Base-by-base conservation (phyloP, 2,888 invertebrate genomes). In the Apoderus coryli region DNA sequence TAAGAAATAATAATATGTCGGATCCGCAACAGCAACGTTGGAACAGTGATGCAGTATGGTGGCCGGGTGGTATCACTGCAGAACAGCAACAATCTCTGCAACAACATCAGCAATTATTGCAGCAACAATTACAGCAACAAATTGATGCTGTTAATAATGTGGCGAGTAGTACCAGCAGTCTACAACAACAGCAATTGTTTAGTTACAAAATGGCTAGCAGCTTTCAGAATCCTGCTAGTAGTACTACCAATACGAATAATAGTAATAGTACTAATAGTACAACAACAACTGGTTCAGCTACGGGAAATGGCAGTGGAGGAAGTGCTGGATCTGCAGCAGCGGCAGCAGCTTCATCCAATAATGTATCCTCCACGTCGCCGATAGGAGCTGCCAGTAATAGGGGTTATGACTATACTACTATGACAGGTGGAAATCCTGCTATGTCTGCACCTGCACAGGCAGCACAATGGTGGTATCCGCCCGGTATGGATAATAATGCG, bases 121-220 rank as follows among this genome's bases (percentile, higher is more conserved):
- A 55, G 33, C 50, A 49, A 35, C 51, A 49, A 33, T 52, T 51
- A 35, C 51, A 44, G 35, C 51, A 50, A 33, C 48, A 48, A 32
- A 49, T 49, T 25, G 52, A 51, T 32, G 59, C 58, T 37, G 59
- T 59, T 44, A 61, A 61, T 31, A 65, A 65, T 37, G 67, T 63
- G 40, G 65, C 67, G 49, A 67, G 67, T 49, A 65, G 67, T 43
- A 65, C 69, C 27, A 63, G 67, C 38, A 65, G 63, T 39, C 65
- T 65, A 39, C 63, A 64, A 29, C 67, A 69, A 44, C 80, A 80
- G 54, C 81, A 81, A 59, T 65, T 81, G 46, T 82, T 81, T 57
- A 75, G 76, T 40, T 84, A 84, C 59, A 84, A 82, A 69, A 81
- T 84, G 80, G 76, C 80, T 50, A 76, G 77, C 57, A 78, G 77